Percentiles rank a stretch among this genome's conserved stretches.
Conservation (phyloP, 2,113 vertebrate species). For the Hippocampus guttulatus region DNA sequence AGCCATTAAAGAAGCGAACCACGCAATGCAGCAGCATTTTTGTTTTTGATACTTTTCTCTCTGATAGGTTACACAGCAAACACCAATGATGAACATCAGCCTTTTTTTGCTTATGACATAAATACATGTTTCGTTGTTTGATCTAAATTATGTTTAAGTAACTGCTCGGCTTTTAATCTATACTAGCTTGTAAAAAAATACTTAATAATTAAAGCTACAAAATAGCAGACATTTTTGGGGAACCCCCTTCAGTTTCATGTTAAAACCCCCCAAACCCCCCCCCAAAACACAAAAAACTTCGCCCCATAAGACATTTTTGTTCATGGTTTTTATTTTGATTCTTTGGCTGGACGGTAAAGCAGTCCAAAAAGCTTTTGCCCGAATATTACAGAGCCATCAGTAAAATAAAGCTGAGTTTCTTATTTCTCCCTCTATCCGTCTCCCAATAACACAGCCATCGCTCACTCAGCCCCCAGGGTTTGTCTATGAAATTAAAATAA, state of each 20-base stretch:
- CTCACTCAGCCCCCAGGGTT: conserved; percentile 64
- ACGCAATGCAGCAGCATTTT: too few relatives aligned
- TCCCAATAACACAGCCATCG: conserved; percentile 44
- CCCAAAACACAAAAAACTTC: neutral
- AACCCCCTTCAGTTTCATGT: too few relatives aligned
- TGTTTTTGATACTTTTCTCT: too few relatives aligned
- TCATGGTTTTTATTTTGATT: conserved; percentile 50
- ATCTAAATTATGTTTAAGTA: neutral
- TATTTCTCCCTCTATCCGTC: conserved; percentile 48
- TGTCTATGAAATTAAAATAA: conserved; percentile 76
- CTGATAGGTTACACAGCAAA: too few relatives aligned
- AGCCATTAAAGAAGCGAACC: neutral
- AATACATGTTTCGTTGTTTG: too few relatives aligned
- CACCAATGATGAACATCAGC: too few relatives aligned
- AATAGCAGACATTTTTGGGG: neutral
- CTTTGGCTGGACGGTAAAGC: conserved; percentile 49
- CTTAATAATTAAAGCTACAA: neutral
- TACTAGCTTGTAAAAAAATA: neutral
- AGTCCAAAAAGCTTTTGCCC: conserved; percentile 59
- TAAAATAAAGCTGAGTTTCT: conserved; percentile 62
- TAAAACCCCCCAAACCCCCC: too few relatives aligned
- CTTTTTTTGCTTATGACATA: too few relatives aligned
- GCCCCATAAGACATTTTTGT: conserved; percentile 10
- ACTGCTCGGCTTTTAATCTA: neutral
- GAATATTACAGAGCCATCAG: conserved; percentile 50